phyloP scores from a whole-genome alignment of 37 sponge, comb jelly and placozoan species.

The Bolinopsis microptera region DNA sequence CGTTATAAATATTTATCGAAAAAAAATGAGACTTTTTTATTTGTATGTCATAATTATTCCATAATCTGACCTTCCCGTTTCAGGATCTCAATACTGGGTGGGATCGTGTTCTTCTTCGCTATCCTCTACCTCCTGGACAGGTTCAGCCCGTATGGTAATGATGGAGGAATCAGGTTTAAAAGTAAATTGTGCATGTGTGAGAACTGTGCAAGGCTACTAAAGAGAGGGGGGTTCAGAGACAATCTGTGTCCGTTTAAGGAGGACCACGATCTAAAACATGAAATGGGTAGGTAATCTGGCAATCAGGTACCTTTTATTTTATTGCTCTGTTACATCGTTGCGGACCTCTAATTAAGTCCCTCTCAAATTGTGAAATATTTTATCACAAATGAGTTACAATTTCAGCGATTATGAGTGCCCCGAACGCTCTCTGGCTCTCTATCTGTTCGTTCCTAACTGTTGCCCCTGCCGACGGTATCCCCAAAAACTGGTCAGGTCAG shows the following conservation, averaged over 20 bases:
- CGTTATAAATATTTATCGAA: too few species aligned
- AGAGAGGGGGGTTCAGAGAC: neutral
- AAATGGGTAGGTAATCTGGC: neutral
- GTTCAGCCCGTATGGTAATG: constrained; percentile 3
- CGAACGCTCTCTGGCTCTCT: neutral
- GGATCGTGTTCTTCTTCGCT: constrained; percentile 8
- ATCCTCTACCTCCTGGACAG: neutral
- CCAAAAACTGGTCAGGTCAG: constrained; percentile 1
- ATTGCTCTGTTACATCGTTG: too few species aligned
- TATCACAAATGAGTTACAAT: neutral
- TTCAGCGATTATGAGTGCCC: neutral
- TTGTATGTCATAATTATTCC: too few species aligned
- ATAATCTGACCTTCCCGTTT: too few species aligned
- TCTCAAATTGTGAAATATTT: too few species aligned
- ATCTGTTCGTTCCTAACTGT: neutral
- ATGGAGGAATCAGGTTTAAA: constrained; percentile 24
- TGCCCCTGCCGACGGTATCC: neutral
- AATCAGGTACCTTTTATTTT: too few species aligned
- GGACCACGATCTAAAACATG: neutral
- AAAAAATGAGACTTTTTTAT: too few species aligned
- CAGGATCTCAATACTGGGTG: neutral
- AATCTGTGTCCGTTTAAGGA: neutral
- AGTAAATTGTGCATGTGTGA: constrained; percentile 1
- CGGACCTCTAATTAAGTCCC: too few species aligned
- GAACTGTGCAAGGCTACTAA: neutral